phyloP scores from a whole-genome alignment of 1,140 invertebrate genomes.

The Drosophila paulistorum region DNA sequence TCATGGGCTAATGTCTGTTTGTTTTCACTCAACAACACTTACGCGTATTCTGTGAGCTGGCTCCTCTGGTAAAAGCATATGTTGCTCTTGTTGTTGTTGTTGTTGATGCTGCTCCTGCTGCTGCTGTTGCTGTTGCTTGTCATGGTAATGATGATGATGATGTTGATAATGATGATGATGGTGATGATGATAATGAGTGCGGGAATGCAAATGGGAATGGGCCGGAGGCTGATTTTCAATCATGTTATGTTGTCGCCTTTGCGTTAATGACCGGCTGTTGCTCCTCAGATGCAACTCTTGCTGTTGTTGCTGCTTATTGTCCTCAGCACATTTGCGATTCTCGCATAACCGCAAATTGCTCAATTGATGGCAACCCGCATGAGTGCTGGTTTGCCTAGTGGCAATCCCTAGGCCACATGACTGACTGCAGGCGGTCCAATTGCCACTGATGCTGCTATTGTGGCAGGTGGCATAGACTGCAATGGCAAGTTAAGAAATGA shows the following conservation, averaged over 20 bases:
- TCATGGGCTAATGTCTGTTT: background rate
- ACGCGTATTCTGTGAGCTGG: slow-evolving; percentile 79
- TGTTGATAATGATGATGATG: slow-evolving; percentile 10
- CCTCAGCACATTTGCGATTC: slow-evolving; percentile 78
- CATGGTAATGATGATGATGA: slow-evolving; percentile 5
- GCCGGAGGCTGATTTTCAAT: slow-evolving; percentile 23
- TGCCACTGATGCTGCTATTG: slow-evolving; percentile 83
- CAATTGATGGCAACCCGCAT: slow-evolving; percentile 84
- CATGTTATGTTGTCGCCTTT: slow-evolving; percentile 40
- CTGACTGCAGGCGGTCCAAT: slow-evolving; percentile 87
- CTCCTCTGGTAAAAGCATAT: slow-evolving; percentile 44
- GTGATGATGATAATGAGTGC: slow-evolving; percentile 48
- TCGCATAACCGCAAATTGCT: slow-evolving; percentile 87
- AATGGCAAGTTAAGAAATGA: slow-evolving; percentile 24
- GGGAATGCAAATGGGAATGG: slow-evolving; percentile 17
- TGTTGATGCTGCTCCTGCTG: slow-evolving; percentile 43
- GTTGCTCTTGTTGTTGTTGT: slow-evolving; percentile 34
- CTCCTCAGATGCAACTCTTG: slow-evolving; percentile 5
- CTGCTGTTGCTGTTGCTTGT: background rate
- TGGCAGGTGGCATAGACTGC: slow-evolving; percentile 83
- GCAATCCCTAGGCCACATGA: slow-evolving; percentile 87
- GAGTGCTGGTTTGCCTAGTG: slow-evolving; percentile 85
- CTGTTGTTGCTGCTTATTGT: slow-evolving; percentile 55
- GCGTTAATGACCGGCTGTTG: slow-evolving; percentile 38
- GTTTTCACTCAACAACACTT: slow-evolving; percentile 50